Base-by-base conservation (phyloP, 2,888 invertebrate genomes). In the Pachycephus smyrnensis region DNA sequence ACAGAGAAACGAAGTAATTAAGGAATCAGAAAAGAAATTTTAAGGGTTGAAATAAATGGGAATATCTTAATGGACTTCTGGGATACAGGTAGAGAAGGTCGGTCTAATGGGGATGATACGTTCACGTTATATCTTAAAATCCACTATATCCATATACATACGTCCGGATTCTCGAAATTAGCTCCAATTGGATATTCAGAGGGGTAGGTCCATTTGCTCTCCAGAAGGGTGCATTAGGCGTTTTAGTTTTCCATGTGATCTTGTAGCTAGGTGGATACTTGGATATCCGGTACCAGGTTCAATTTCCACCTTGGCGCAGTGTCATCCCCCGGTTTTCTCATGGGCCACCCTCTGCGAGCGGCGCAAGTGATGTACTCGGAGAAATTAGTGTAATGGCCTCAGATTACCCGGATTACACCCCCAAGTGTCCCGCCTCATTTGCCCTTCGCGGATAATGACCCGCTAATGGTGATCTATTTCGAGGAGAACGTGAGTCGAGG, bases 311-410 rank as follows among this genome's bases (percentile, higher is more conserved):
- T 55, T 55, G 55, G 55, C 55, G 23, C 55, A 6, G 55, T 55
- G 23, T 55, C 55, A 23, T 23, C 15, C 6, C 40, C 40, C 40
- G 4, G 55, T 23, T 23, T 55, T 23, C 55, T 55, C 55, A 1
- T 23, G 55, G 55, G 23, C 55, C 55, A 23, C 23, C 23, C 23
- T 6, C 55, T 55, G 55, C 55, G 76, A 35, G 11, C 31, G 11
- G 75, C 37, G 73, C 40, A 73, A 77, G 55, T 73, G 75, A 71
- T 77, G 77, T 77, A 77, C 71, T 76, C 77, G 73, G 81, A 79
- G 80, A 82, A 82, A 82, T 82, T 82, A 82, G 79, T 77, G 80
- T 80, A 82, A 82, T 82, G 82, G 78, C 76, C 76, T 75, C 76
- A 76, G 80, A 80, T 82, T 80, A 79, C 73, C 75, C 30, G 80